Conservation (phyloP, 2,888 invertebrate species). For the Mamestra brassicae region DNA sequence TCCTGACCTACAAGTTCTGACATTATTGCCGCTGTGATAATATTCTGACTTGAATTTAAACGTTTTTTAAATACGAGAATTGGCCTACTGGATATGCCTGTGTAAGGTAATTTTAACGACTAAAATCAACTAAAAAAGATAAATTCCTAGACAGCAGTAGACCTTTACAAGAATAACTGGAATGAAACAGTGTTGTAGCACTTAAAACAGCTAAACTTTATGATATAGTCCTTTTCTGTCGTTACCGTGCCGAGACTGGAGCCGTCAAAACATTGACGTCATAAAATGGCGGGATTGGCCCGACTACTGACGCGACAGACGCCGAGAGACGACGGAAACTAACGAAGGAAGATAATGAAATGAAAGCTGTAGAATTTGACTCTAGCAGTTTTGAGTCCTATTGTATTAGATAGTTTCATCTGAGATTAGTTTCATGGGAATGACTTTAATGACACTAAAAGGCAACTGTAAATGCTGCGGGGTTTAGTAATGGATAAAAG, state of each 20-base stretch:
- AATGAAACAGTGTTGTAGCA: not conserved
- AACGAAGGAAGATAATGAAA: slow-evolving; percentile 10
- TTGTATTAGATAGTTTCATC: not conserved
- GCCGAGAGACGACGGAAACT: slow-evolving; percentile 19
- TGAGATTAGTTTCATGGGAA: not conserved
- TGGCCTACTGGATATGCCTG: not conserved
- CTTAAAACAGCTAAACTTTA: slow-evolving; percentile 18
- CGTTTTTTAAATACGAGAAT: too few relatives aligned
- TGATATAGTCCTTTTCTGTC: slow-evolving; percentile 11
- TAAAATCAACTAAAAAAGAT: not conserved
- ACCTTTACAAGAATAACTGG: not conserved
- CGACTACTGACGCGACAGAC: slow-evolving; percentile 57
- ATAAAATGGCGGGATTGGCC: slow-evolving; percentile 18
- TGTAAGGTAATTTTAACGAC: not conserved
- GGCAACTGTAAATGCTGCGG: too few relatives aligned
- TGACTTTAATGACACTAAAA: not conserved
- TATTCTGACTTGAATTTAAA: too few relatives aligned
- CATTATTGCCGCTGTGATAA: too few relatives aligned
- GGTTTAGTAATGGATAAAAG: too few relatives aligned
- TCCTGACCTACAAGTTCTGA: too few relatives aligned
- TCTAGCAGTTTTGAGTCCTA: not conserved
- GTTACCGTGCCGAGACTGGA: slow-evolving; percentile 17
- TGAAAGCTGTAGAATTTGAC: not conserved
- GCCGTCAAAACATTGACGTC: slow-evolving; percentile 56
- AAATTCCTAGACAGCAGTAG: not conserved